Conservation (phyloP, 2,797 vertebrate genomes). For the Coracias cyanogaster region DNA sequence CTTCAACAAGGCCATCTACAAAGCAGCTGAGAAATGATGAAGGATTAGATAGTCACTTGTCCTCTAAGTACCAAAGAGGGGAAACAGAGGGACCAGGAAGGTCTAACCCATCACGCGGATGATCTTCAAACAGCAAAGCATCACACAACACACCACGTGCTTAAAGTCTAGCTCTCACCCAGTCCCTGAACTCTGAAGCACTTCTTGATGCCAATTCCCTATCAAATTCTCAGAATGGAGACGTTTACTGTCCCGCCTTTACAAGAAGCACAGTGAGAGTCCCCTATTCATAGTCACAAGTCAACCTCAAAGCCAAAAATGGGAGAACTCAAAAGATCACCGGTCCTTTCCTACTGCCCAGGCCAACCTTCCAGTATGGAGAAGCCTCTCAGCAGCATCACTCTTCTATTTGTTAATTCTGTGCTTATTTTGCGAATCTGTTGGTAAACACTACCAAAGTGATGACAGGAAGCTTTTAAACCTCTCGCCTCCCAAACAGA, state of each 20-base stretch:
- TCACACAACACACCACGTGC: background rate
- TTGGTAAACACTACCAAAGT: background rate
- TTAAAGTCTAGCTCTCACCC: background rate
- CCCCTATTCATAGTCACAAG: background rate
- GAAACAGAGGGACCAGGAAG: background rate
- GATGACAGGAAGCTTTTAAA: background rate
- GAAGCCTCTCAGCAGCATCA: background rate
- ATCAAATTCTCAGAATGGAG: background rate
- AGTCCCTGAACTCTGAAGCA: background rate
- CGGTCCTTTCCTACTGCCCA: background rate
- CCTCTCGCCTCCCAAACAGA: background rate
- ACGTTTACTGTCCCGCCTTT: background rate
- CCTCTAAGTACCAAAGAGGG: background rate
- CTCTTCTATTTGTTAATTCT: background rate
- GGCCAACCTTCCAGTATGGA: fast-evolving
- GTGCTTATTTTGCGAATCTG: background rate
- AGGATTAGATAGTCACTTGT: background rate
- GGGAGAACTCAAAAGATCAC: background rate
- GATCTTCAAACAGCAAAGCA: background rate
- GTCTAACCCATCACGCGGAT: background rate
- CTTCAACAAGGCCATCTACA: background rate
- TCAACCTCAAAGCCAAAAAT: background rate
- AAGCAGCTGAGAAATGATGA: background rate
- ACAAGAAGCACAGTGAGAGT: background rate
- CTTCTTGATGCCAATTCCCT: background rate